phyloP scores from a whole-genome alignment of 2,888 invertebrate genomes.

The Leucozona laternaria region DNA sequence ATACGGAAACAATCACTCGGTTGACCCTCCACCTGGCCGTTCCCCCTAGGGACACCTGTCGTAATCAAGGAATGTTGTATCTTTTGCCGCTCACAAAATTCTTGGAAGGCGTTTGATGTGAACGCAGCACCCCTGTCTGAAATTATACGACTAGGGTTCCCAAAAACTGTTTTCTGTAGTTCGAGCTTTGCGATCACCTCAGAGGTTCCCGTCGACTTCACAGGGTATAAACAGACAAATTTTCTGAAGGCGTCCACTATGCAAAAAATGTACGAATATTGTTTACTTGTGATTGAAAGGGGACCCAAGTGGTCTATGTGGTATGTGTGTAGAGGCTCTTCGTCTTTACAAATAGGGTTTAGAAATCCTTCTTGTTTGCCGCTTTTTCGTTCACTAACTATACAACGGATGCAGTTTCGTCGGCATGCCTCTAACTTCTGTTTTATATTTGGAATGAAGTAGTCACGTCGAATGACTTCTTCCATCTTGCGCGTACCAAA shows the following conservation, averaged over 20 bases:
- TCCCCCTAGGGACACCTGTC: slow-evolving; percentile 54
- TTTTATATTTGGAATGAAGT: slow-evolving; percentile 78
- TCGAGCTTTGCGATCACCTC: slow-evolving; percentile 76
- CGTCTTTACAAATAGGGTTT: neutral
- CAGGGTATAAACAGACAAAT: slow-evolving; percentile 73
- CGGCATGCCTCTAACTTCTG: slow-evolving; percentile 28
- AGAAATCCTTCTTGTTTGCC: slow-evolving; percentile 4
- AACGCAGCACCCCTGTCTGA: neutral
- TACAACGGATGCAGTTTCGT: slow-evolving; percentile 2
- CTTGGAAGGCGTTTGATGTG: slow-evolving; percentile 52
- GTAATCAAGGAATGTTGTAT: slow-evolving; percentile 46
- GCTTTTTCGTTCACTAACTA: neutral
- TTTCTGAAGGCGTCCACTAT: slow-evolving; percentile 81
- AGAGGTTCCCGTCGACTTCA: no score
- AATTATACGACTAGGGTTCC: slow-evolving; percentile 35
- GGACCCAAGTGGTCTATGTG: slow-evolving; percentile 79
- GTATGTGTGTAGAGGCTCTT: slow-evolving; percentile 56
- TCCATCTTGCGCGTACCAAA: neutral
- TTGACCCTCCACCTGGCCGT: slow-evolving; percentile 47
- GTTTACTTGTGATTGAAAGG: slow-evolving; percentile 77
- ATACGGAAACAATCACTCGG: slow-evolving; percentile 9
- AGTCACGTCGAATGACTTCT: neutral
- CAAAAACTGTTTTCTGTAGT: slow-evolving; percentile 60
- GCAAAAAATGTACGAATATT: slow-evolving; percentile 78
- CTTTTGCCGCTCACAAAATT: slow-evolving; percentile 32